Percentiles rank a stretch among this genome's conserved stretches.
Evolutionary conservation across 2,888 invertebrate genomes (phyloP).

Genomic region (Parasteatoda lunata): DNA sequence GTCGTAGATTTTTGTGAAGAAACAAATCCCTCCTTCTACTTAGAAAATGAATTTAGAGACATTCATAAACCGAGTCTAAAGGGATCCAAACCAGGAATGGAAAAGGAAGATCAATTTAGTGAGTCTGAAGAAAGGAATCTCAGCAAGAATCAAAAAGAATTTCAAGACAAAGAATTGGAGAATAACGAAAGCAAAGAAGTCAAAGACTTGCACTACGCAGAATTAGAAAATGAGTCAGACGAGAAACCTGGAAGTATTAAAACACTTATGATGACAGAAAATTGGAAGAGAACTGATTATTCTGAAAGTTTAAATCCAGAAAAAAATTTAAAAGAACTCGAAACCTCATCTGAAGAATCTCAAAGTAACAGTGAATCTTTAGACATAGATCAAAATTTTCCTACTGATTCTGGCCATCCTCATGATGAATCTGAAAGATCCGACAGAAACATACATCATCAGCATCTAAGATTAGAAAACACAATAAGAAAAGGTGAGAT

Average conservation of each 20-base stretch:
- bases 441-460: conserved; percentile 32
- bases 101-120: neutral
- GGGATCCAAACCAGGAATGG: conserved; percentile 5
- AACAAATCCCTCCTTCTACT: conserved; percentile 16
- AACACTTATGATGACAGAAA: neutral
- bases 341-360: neutral
- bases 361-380: neutral
- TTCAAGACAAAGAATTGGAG: conserved; percentile 5
- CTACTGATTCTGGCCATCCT: conserved; percentile 20
- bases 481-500: conserved; percentile 12
- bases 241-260: neutral
- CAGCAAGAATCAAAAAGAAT: neutral
- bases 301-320: neutral
- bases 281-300: neutral
- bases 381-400: neutral
- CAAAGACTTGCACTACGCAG: neutral
- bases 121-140: conserved; percentile 10
- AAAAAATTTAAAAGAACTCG: neutral
- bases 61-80: neutral
- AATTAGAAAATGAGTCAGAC: neutral
- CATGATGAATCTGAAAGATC: conserved; percentile 65
- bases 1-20: conserved; percentile 80
- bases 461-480: neutral
- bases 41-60: conserved; percentile 10
- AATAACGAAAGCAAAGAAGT: neutral